Evolutionary conservation across 1,140 invertebrate genomes (phyloP), one percentile per base, ranked within the genome.

Genomic region (Platyscapa corneri): DNA sequence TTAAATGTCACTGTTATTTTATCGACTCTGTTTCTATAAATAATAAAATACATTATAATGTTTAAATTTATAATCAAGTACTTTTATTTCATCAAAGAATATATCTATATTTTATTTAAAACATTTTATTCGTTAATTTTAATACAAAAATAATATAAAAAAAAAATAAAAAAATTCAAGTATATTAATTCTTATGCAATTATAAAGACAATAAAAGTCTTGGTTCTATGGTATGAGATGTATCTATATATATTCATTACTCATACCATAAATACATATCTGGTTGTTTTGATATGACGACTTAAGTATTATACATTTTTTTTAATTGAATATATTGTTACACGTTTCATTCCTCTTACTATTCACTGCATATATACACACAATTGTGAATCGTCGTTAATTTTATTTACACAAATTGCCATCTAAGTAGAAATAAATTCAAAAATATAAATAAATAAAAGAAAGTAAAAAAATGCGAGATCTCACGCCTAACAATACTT

Each of bases 241-340:
- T n/a, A 39, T 27, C 2, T 67, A 74, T 56, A 64, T 83, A 76
- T 60, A 82, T 56, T 49, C 53, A 76, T 82, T 37, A 72, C 20
- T 82, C n/a, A 23, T 83, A 83, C 37, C 39, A n/a, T 27, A 83
- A 56, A 75, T 30, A 64, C 49, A 83, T 83, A 83, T 83, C 72
- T 39, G 76, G 77, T 46, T 49, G 67, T 32, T 83, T 76, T 77
- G 56, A 78, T 56, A 42, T 78, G 42, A 27, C 34, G 3, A 75
- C 53, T 76, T 20, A 53, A 75, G 53, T 77, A 77, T 77, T 83
- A 49, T 34, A 74, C 18, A 76, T n/a, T 77, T 77, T n/a, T 84
- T 12, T 77, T n/a, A 78, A 77, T 49, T 8, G 56, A 82, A 83
- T 30, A 37, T 27, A 83, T 67, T 53, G 12, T 46, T 77, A 49